These are phyloP conservation scores for Ischnura elegans DNA, from an alignment of 2,888 invertebrate genomes.

Conservation along the genomic window DNA sequence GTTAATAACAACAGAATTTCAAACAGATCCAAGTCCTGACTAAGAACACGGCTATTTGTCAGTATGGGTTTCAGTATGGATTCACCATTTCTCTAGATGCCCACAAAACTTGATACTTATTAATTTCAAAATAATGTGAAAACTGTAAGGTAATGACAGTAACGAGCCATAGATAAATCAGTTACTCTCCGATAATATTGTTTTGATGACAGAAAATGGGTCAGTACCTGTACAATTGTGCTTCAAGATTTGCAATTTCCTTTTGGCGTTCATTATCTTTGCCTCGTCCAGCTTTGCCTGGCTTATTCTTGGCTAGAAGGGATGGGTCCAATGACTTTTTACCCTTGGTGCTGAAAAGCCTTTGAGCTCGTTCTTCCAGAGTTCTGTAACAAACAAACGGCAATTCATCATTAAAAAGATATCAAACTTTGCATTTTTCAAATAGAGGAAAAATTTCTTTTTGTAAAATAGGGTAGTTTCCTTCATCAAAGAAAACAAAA, in stretches of 20 bases:
- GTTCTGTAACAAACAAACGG: conserved; percentile 81
- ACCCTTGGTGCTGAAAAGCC: conserved; percentile 97
- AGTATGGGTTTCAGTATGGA: no score
- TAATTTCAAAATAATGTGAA: no score
- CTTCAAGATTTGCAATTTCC: conserved; percentile 93
- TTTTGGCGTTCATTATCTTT: conserved; percentile 87
- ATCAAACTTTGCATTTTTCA: conserved; percentile 61
- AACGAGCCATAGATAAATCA: no score
- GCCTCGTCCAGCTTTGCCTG: conserved; percentile 83
- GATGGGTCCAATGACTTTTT: conserved; percentile 95
- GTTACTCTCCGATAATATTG: no score
- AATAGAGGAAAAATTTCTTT: neutral
- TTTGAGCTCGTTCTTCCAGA: conserved; percentile 96
- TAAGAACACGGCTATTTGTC: no score
- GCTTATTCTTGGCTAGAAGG: conserved; percentile 93
- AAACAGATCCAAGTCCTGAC: no score
- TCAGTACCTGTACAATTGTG: conserved; percentile 89
- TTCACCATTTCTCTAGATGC: no score
- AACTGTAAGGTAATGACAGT: no score
- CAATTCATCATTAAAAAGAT: neutral
- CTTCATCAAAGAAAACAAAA: no score
- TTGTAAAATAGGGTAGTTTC: no score
- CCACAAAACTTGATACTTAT: no score
- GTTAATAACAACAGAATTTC: no score
- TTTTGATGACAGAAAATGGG: neutral